Percentiles rank a stretch among this genome's conserved stretches.
Evolutionary conservation across 1,140 invertebrate species (phyloP).

Genomic region (Stegodyphus dumicola): DNA sequence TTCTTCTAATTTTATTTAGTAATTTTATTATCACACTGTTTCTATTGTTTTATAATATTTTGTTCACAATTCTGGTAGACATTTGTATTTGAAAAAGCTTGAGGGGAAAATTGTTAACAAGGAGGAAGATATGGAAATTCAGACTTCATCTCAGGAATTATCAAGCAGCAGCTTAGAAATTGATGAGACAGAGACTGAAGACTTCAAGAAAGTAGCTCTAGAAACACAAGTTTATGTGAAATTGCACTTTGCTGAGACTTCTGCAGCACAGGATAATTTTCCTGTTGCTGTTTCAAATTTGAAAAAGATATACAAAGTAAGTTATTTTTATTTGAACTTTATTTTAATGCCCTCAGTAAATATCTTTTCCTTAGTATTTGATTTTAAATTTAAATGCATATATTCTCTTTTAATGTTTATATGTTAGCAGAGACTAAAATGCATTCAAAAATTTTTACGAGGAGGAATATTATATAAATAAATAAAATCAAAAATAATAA

Average conservation of each 20-base stretch:
- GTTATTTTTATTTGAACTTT: background rate
- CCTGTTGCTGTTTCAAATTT: conserved; percentile 34
- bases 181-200: background rate
- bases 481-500: too few species aligned
- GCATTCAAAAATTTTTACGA: too few species aligned
- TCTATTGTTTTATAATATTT: background rate
- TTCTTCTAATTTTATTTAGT: too few species aligned
- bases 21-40: background rate
- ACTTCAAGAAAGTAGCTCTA: conserved; percentile 26
- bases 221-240: conserved; percentile 21
- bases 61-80: background rate
- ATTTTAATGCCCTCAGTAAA: too few species aligned
- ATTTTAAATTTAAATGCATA: too few species aligned
- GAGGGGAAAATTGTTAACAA: background rate
- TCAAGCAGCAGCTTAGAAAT: background rate
- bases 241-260: conserved; percentile 34
- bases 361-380: too few species aligned
- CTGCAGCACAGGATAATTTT: conserved; percentile 36
- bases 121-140: background rate
- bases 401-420: too few species aligned
- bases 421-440: too few species aligned
- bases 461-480: too few species aligned
- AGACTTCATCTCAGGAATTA: too few species aligned
- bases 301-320: conserved; percentile 44
- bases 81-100: conserved; percentile 30